These are phyloP conservation scores for Malurus elegans DNA, from an alignment of 2,113 vertebrate genomes.

Conservation along the genomic window DNA sequence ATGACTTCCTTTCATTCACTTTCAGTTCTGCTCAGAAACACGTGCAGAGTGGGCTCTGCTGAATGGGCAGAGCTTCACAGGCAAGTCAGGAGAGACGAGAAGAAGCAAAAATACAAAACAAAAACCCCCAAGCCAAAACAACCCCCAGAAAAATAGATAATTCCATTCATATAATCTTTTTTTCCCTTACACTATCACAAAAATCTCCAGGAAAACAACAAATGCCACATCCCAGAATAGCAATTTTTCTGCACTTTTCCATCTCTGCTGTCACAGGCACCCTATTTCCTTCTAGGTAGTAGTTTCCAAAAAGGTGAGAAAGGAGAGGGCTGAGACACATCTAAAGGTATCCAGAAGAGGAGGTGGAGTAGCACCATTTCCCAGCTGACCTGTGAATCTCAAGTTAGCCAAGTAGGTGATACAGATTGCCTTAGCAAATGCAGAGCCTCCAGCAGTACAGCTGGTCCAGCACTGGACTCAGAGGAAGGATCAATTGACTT, in stretches of 20 bases:
- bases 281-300: not conserved
- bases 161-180: not conserved
- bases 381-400: not conserved
- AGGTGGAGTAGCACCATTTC: not conserved
- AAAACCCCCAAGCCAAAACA: not conserved
- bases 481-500: not conserved
- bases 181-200: not conserved
- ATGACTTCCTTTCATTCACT: not conserved
- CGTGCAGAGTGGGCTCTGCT: not conserved
- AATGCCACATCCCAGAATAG: not conserved
- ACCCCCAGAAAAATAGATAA: not conserved
- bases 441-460: not conserved
- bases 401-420: not conserved
- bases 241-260: not conserved
- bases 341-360: not conserved
- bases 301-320: not conserved
- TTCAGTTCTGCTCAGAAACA: conserved; percentile 4
- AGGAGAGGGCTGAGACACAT: not conserved
- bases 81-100: not conserved
- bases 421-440: not conserved
- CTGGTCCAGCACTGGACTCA: not conserved
- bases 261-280: not conserved
- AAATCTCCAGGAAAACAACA: not conserved
- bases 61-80: not conserved
- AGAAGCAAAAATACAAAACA: not conserved